phyloP scores from a whole-genome alignment of 2,888 invertebrate genomes.

The Dolomedes plantarius region DNA sequence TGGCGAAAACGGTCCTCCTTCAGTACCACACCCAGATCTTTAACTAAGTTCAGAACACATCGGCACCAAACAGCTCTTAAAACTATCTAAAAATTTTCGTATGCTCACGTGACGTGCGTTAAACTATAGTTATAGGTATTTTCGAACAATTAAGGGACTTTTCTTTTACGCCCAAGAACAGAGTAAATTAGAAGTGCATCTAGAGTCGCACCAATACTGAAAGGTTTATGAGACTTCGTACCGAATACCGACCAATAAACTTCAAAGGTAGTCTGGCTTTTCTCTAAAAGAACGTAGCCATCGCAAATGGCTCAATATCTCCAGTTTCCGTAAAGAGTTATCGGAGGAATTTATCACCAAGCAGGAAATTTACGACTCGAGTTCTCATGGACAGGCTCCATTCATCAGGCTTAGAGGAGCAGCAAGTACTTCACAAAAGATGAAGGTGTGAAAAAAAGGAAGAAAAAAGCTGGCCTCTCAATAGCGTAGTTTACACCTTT shows the following conservation, averaged over 20 bases:
- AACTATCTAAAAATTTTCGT: no score
- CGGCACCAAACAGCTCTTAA: no score
- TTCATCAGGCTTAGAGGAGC: slow-evolving; percentile 58
- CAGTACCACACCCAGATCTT: no score
- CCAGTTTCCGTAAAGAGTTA: slow-evolving; percentile 51
- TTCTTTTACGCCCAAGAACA: no score
- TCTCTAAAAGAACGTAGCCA: neutral
- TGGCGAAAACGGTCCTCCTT: no score
- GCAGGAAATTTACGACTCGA: slow-evolving; percentile 36
- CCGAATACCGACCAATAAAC: neutral
- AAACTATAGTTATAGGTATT: no score
- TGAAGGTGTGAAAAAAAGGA: slow-evolving; percentile 22
- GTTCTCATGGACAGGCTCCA: slow-evolving; percentile 23
- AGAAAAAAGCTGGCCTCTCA: slow-evolving; percentile 41
- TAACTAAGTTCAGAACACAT: no score
- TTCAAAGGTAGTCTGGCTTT: neutral
- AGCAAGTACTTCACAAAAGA: slow-evolving; percentile 19
- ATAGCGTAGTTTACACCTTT: slow-evolving; percentile 59
- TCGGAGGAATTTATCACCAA: slow-evolving; percentile 41
- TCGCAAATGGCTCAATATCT: neutral
- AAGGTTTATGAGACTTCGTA: neutral
- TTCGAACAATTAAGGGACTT: no score
- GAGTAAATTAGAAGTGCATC: neutral
- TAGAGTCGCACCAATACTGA: neutral
- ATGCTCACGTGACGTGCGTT: no score